Conservation (phyloP, 2,797 vertebrate species). For the Philypnodon macrostomus region DNA sequence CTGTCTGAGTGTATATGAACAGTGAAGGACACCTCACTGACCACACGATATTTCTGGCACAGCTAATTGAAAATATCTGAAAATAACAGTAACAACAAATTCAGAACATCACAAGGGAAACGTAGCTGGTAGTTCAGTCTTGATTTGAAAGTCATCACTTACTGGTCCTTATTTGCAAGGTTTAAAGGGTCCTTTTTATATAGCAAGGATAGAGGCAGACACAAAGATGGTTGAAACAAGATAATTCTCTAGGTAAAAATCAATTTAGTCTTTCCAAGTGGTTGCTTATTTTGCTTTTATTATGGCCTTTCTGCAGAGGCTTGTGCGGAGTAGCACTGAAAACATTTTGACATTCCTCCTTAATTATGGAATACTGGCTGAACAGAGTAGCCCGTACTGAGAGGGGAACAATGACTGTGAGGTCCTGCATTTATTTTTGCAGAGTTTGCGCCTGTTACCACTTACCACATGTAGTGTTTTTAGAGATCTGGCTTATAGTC, state of each 20-base stretch:
- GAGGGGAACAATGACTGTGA: slow-evolving; percentile 67
- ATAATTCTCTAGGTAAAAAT: slow-evolving; percentile 36
- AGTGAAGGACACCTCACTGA: no score
- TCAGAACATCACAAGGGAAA: no score
- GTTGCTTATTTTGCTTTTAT: slow-evolving; percentile 77
- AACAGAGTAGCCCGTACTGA: slow-evolving; percentile 60
- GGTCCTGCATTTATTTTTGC: slow-evolving; percentile 72
- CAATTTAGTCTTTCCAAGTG: slow-evolving; percentile 65
- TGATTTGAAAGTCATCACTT: slow-evolving; percentile 65
- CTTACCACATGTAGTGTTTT: slow-evolving; percentile 62
- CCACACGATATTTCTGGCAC: no score
- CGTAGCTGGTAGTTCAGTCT: slow-evolving; percentile 58
- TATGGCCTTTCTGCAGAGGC: slow-evolving; percentile 69
- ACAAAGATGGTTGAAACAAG: slow-evolving; percentile 33
- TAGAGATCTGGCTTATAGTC: slow-evolving; percentile 58
- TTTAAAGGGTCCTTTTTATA: slow-evolving; percentile 47
- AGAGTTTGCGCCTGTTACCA: slow-evolving; percentile 68
- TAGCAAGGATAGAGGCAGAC: slow-evolving; percentile 39
- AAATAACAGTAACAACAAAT: no score
- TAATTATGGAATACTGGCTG: slow-evolving; percentile 78
- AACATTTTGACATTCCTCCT: slow-evolving; percentile 76
- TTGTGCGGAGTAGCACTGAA: slow-evolving; percentile 59
- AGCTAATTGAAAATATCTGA: no score
- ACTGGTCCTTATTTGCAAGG: slow-evolving; percentile 42
- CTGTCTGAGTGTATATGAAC: no score